Percentiles rank a stretch among this genome's conserved stretches.
These are phyloP conservation scores for Octopus bimaculoides DNA, from an alignment of 1,140 invertebrate genomes.

Conservation along the genomic window DNA sequence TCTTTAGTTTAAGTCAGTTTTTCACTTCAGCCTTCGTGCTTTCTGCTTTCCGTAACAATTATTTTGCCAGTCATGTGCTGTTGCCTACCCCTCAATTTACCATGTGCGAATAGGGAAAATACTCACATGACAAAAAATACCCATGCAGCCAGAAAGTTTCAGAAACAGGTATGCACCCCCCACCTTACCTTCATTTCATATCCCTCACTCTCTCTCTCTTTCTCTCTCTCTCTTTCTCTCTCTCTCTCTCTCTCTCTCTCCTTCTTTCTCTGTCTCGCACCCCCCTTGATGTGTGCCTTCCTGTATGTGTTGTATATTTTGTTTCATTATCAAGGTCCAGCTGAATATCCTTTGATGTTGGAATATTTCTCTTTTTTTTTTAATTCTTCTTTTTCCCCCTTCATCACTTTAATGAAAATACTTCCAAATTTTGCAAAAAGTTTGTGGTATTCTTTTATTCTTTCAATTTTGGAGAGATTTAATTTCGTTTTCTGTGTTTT, in stretches of 20 bases:
- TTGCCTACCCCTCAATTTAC: background rate
- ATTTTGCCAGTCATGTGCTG: background rate
- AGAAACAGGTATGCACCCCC: background rate
- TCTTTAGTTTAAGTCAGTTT: too few relatives aligned
- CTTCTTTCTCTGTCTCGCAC: background rate
- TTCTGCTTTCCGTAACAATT: too few relatives aligned
- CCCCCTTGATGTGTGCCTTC: background rate
- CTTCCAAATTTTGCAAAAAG: too few relatives aligned
- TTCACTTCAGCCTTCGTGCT: too few relatives aligned
- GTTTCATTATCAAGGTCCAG: background rate
- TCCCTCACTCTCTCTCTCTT: slow-evolving; percentile 13
- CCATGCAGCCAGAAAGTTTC: background rate
- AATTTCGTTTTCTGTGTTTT: too few relatives aligned
- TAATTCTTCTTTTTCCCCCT: background rate
- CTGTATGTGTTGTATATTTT: background rate
- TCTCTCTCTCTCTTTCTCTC: slow-evolving; percentile 17
- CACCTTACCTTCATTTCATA: background rate
- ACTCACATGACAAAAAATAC: background rate
- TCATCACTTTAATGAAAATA: background rate
- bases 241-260: slow-evolving; percentile 13
- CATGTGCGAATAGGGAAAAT: background rate
- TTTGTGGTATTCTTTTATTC: too few relatives aligned
- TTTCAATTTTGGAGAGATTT: too few relatives aligned
- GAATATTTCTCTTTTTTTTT: background rate
- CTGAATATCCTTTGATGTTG: background rate